These are phyloP conservation scores for Adineta ricciae DNA, from an alignment of 2,888 invertebrate genomes.

Conservation along the genomic window DNA sequence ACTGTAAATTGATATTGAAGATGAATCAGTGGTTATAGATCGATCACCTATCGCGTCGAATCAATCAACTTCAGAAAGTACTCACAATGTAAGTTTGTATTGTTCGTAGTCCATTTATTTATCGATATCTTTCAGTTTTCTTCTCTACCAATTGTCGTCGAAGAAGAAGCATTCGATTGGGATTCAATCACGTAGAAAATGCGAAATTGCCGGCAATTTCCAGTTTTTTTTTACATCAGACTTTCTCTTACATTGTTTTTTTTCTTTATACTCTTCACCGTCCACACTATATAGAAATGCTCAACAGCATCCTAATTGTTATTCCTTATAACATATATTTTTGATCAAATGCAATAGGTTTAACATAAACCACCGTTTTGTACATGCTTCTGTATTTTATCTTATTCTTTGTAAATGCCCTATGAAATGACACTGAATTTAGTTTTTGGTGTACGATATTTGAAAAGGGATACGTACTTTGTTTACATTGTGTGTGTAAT, in stretches of 20 bases:
- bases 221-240: background rate
- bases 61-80: background rate
- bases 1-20: background rate
- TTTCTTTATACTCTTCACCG: background rate
- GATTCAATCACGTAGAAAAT: background rate
- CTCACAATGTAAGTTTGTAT: background rate
- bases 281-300: background rate
- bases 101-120: background rate
- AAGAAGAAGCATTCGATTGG: background rate
- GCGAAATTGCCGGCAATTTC: no score
- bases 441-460: background rate
- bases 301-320: background rate
- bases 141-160: background rate
- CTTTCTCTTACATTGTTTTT: background rate
- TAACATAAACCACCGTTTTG: background rate
- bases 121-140: background rate
- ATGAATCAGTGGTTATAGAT: background rate
- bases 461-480: background rate
- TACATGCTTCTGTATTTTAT: background rate
- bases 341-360: background rate
- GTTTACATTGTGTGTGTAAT: no score
- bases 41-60: background rate
- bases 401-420: background rate
- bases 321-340: background rate
- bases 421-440: no score